These are phyloP conservation scores for Athalia cordata DNA, from an alignment of 2,888 invertebrate species.

Conservation along the genomic window DNA sequence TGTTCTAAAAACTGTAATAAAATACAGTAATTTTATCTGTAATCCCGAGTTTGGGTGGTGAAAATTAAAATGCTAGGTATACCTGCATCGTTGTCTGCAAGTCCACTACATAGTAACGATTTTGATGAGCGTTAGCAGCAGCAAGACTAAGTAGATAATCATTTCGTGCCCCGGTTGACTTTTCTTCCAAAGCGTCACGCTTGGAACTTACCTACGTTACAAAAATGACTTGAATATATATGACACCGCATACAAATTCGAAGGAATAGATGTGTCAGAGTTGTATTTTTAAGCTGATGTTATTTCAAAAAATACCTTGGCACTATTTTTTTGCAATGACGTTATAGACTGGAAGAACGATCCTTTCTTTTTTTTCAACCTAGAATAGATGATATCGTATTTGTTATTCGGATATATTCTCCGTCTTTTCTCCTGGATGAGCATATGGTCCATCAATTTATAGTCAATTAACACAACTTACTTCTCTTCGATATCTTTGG, in stretches of 20 bases:
- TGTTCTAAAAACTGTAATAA: constrained; percentile 83
- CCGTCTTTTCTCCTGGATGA: too few species aligned
- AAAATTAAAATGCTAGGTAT: constrained; percentile 12
- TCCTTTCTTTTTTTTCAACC: constrained; percentile 96
- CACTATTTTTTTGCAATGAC: constrained; percentile 96
- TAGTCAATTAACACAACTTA: constrained; percentile 68
- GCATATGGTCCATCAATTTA: neutral
- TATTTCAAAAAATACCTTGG: constrained; percentile 80
- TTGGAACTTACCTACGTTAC: constrained; percentile 83
- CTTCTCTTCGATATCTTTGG: constrained; percentile 96
- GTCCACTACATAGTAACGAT: constrained; percentile 92
- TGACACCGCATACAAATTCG: constrained; percentile 11
- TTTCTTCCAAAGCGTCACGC: constrained; percentile 93
- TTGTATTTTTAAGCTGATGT: neutral
- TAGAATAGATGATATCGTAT: constrained; percentile 68
- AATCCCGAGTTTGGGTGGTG: constrained; percentile 1
- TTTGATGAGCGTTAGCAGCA: constrained; percentile 94
- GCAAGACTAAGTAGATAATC: constrained; percentile 94
- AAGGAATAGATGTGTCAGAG: too few species aligned
- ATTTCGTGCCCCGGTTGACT: constrained; percentile 94
- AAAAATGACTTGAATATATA: constrained; percentile 11
- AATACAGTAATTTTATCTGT: too few species aligned
- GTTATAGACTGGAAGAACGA: constrained; percentile 97
- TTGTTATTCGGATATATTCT: too few species aligned
- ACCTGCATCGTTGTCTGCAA: constrained; percentile 90